These are phyloP conservation scores for Hemitrygon akajei DNA, from an alignment of 2,797 vertebrate genomes.

Conservation along the genomic window DNA sequence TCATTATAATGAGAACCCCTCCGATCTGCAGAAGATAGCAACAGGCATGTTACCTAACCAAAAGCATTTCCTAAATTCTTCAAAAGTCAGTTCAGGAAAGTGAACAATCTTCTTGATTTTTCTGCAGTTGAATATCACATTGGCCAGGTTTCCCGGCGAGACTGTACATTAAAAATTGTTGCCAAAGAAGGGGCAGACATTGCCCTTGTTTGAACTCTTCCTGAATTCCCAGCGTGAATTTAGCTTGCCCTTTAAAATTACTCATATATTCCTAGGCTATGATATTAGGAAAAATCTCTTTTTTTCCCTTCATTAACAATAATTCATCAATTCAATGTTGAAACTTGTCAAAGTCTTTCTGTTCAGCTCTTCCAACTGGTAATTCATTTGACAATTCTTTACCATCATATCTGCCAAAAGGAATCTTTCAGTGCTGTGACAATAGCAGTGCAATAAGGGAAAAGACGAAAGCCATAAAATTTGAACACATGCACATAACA, in stretches of 20 bases:
- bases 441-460: neutral
- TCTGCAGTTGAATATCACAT: neutral
- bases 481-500: neutral
- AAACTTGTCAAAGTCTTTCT: neutral
- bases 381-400: neutral
- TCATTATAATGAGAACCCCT: neutral
- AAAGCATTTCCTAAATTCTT: neutral
- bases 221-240: neutral
- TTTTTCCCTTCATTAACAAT: neutral
- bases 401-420: neutral
- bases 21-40: neutral
- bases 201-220: neutral
- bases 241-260: neutral
- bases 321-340: neutral
- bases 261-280: neutral
- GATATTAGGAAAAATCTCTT: neutral
- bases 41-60: neutral
- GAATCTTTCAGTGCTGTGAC: neutral
- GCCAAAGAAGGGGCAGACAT: neutral
- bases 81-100: neutral
- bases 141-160: neutral
- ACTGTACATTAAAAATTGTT: neutral
- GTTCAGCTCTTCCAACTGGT: neutral
- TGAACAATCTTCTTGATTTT: too few relatives aligned
- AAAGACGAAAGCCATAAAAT: neutral